Conservation (phyloP, 2,888 invertebrate genomes). For the Tetropium fuscum region DNA sequence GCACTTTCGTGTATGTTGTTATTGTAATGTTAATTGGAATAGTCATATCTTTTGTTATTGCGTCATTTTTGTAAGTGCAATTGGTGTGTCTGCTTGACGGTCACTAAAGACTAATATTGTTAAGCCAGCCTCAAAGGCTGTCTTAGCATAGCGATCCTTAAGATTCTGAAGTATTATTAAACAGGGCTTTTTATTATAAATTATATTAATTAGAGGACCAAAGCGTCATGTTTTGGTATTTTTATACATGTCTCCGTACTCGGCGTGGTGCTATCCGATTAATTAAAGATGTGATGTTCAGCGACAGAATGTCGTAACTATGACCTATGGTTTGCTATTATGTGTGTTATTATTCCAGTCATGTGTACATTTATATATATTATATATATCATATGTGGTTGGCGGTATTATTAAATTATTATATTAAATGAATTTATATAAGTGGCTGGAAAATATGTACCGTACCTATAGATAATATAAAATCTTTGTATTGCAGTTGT, state of each 20-base stretch:
- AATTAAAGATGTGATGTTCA: conserved; percentile 56
- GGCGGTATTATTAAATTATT: conserved; percentile 62
- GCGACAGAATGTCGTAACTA: conserved; percentile 21
- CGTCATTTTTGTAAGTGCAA: conserved; percentile 50
- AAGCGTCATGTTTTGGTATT: conserved; percentile 64
- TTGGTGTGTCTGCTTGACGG: conserved; percentile 24
- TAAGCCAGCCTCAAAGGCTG: conserved; percentile 15
- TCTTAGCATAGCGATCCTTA: conserved; percentile 23
- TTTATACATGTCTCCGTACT: conserved; percentile 65
- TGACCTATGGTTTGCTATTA: conserved; percentile 31
- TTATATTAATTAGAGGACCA: conserved; percentile 62
- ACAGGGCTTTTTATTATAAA: conserved; percentile 63
- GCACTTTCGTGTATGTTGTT: conserved; percentile 68
- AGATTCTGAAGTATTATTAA: conserved; percentile 62
- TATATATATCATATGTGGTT: conserved; percentile 52
- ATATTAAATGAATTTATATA: conserved; percentile 55
- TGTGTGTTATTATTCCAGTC: conserved; percentile 64
- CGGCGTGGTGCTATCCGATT: conserved; percentile 64
- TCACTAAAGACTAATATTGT: conserved; percentile 20
- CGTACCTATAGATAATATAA: conserved; percentile 47
- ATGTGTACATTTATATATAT: conserved; percentile 59
- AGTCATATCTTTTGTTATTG: conserved; percentile 55
- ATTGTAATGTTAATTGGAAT: conserved; percentile 56
- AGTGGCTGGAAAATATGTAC: conserved; percentile 61
- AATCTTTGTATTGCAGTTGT: conserved; percentile 50